Conservation (phyloP, 2,797 vertebrate species). For the Acridotheres tristis region DNA sequence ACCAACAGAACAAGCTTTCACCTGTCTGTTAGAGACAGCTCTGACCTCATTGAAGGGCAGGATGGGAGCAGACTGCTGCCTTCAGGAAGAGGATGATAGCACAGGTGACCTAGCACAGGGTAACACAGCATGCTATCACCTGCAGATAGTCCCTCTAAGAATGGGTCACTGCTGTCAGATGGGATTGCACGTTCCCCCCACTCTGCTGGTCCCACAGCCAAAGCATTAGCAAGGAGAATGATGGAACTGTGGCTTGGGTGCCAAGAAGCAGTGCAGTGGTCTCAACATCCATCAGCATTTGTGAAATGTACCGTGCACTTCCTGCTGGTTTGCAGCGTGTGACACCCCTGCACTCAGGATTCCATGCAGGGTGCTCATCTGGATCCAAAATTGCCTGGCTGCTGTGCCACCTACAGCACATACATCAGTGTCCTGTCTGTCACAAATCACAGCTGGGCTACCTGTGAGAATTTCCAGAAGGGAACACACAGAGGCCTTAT, state of each 20-base stretch:
- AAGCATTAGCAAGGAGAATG: not conserved
- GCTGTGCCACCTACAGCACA: fast-evolving
- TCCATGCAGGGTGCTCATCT: not conserved
- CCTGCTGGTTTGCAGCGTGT: fast-evolving
- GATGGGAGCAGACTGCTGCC: not conserved
- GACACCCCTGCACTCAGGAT: not conserved
- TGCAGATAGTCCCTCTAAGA: not conserved
- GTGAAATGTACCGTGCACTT: fast-evolving
- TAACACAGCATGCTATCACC: not conserved
- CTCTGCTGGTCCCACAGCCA: not conserved
- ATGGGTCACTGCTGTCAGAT: fast-evolving
- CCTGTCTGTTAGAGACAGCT: not conserved
- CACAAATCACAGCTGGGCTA: not conserved
- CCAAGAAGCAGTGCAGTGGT: not conserved
- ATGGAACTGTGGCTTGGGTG: not conserved
- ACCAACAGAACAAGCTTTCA: not conserved
- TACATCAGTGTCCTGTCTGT: not conserved
- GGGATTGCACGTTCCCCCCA: fast-evolving
- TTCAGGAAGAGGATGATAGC: not conserved
- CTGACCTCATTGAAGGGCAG: not conserved
- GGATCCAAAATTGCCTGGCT: not conserved
- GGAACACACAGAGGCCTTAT: not conserved
- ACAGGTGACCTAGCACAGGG: fast-evolving
- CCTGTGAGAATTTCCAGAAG: not conserved
- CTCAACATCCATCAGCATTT: not conserved